phyloP scores from a whole-genome alignment of 1,140 invertebrate species.

The Drosophila dunni region DNA sequence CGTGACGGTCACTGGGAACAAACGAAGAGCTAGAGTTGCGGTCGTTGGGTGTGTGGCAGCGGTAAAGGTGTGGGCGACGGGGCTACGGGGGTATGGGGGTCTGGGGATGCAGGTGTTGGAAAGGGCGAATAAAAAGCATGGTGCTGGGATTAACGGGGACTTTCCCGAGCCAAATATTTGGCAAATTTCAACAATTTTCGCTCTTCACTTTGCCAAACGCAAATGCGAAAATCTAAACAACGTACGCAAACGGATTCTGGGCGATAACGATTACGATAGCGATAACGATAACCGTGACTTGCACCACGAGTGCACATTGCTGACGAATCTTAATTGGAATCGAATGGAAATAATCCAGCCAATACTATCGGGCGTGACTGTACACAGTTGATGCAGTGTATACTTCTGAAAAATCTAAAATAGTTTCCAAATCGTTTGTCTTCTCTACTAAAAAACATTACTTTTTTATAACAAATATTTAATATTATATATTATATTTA shows the following conservation, averaged over 20 bases:
- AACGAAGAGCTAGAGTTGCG: not conserved
- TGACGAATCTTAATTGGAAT: slow-evolving; percentile 10
- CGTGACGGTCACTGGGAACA: slow-evolving; percentile 55
- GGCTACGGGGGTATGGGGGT: not conserved
- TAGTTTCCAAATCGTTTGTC: too few species aligned
- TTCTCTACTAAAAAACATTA: too few species aligned
- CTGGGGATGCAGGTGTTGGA: slow-evolving; percentile 24
- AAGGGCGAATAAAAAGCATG: not conserved
- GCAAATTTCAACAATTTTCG: slow-evolving; percentile 63
- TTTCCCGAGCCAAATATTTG: slow-evolving; percentile 41
- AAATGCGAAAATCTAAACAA: slow-evolving; percentile 7
- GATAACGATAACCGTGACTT: slow-evolving; percentile 9
- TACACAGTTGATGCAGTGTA: not conserved
- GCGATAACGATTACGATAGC: too few species aligned
- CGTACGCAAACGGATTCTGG: too few species aligned
- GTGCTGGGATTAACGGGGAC: slow-evolving; percentile 24
- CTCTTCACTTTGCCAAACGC: slow-evolving; percentile 44
- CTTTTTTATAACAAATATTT: too few species aligned
- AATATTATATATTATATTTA: too few species aligned
- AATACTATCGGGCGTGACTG: not conserved
- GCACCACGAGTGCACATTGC: not conserved
- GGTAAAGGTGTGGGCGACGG: too few species aligned
- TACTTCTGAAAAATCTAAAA: too few species aligned
- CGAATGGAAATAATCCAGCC: not conserved
- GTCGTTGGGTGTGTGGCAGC: not conserved